Evolutionary conservation across 1,140 invertebrate genomes (phyloP).

Genomic region (Ericerus pela): DNA sequence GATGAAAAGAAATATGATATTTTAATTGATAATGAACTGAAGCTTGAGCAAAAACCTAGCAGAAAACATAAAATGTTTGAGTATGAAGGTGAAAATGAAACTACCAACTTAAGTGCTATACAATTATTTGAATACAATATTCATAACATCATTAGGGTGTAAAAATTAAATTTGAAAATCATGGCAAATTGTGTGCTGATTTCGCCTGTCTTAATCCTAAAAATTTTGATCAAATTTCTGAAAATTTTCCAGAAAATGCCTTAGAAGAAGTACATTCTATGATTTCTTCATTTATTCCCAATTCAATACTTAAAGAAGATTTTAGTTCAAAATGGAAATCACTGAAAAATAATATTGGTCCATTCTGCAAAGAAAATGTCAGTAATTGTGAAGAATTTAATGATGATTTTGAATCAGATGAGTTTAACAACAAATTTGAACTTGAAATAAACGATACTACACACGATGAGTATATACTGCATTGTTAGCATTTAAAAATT

Average conservation of each 20-base stretch:
- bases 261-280: neutral
- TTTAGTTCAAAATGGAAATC: no score
- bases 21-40: neutral
- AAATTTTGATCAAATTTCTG: neutral
- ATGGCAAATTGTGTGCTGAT: neutral
- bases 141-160: neutral
- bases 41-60: neutral
- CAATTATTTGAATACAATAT: neutral
- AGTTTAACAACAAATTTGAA: no score
- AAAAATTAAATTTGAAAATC: neutral
- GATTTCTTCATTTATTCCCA: neutral
- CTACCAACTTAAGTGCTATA: neutral
- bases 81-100: neutral
- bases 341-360: no score
- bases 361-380: no score
- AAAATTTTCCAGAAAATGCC: neutral
- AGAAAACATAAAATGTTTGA: neutral
- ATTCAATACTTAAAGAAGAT: no score
- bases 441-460: no score
- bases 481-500: no score
- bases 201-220: neutral
- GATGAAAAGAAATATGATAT: neutral
- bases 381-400: no score
- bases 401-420: no score
- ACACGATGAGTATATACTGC: no score